These are phyloP conservation scores for Umimayanthus kanabou DNA, from an alignment of 92 coral and sea anemone species.

Conservation along the genomic window DNA sequence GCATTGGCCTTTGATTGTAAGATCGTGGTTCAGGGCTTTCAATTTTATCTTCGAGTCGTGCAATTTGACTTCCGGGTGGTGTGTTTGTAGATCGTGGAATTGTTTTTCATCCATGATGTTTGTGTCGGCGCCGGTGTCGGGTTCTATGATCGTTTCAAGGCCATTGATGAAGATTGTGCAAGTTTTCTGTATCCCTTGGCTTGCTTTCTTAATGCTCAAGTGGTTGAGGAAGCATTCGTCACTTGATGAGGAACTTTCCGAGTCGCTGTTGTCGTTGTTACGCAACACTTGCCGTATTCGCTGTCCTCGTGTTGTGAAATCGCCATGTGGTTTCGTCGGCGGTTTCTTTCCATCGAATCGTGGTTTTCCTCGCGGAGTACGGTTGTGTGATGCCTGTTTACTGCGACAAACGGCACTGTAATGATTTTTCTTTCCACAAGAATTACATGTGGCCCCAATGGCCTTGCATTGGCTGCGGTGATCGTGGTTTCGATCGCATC, in stretches of 20 bases:
- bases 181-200: slow-evolving; percentile 22
- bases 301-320: slow-evolving; percentile 13
- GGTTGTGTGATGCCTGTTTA: slow-evolving; percentile 11
- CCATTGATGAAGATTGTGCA: slow-evolving; percentile 32
- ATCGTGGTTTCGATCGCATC: slow-evolving; percentile 8
- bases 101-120: slow-evolving; percentile 43
- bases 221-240: slow-evolving; percentile 17
- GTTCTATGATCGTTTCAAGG: slow-evolving; percentile 28
- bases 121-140: slow-evolving; percentile 43
- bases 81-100: slow-evolving; percentile 29
- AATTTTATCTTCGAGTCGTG: slow-evolving; percentile 25
- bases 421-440: slow-evolving; percentile 41
- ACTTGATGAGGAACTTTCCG: slow-evolving; percentile 4
- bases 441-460: slow-evolving; percentile 27
- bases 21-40: slow-evolving; percentile 25
- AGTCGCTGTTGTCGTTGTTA: slow-evolving; percentile 22
- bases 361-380: not conserved
- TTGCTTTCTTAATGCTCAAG: slow-evolving; percentile 22
- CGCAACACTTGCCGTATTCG: slow-evolving; percentile 26
- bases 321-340: slow-evolving; percentile 2
- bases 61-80: slow-evolving; percentile 28
- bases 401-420: slow-evolving; percentile 19
- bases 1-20: slow-evolving; percentile 27
- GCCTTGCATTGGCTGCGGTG: slow-evolving; percentile 35
- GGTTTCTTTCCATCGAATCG: not conserved